Percentiles rank a stretch among this genome's conserved stretches.
These are phyloP conservation scores for Neodon shergylaensis DNA, from an alignment of 2,113 vertebrate genomes.

Conservation along the genomic window DNA sequence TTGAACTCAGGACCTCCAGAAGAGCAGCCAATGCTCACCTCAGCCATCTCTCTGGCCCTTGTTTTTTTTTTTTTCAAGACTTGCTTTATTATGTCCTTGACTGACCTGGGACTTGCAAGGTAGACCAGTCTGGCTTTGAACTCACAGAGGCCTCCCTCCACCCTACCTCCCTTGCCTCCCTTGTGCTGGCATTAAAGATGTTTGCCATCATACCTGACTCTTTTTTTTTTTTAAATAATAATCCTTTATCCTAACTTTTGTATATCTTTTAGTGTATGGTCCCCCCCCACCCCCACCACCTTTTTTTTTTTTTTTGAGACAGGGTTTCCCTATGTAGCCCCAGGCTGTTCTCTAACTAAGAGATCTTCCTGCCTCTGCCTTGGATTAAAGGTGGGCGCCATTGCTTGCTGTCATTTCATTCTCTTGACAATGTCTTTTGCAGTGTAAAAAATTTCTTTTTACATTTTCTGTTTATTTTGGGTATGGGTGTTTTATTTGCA, in stretches of 20 bases:
- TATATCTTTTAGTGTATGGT: not conserved
- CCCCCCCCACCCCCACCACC: rapidly evolving
- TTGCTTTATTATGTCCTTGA: not conserved
- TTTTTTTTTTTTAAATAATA: not conserved
- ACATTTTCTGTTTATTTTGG: not conserved
- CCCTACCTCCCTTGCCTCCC: not conserved
- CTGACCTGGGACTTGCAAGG: not conserved
- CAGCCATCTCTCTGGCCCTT: too few species aligned
- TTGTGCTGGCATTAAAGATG: not conserved
- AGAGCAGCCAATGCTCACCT: too few species aligned
- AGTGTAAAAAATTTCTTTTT: not conserved
- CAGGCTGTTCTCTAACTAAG: not conserved
- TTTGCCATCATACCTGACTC: not conserved
- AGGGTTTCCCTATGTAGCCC: not conserved
- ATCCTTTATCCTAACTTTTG: not conserved
- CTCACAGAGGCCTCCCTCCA: not conserved
- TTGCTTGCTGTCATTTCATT: not conserved
- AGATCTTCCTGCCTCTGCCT: not conserved
- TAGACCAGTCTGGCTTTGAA: not conserved
- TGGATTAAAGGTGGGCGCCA: not conserved
- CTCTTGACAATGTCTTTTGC: not conserved
- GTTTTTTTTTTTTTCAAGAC: not conserved
- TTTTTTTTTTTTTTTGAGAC: not conserved
- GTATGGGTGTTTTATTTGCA: not conserved
- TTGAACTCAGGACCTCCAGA: too few species aligned